These are phyloP conservation scores for Varecia variegata DNA, from an alignment of 2,797 vertebrate genomes.

Conservation along the genomic window DNA sequence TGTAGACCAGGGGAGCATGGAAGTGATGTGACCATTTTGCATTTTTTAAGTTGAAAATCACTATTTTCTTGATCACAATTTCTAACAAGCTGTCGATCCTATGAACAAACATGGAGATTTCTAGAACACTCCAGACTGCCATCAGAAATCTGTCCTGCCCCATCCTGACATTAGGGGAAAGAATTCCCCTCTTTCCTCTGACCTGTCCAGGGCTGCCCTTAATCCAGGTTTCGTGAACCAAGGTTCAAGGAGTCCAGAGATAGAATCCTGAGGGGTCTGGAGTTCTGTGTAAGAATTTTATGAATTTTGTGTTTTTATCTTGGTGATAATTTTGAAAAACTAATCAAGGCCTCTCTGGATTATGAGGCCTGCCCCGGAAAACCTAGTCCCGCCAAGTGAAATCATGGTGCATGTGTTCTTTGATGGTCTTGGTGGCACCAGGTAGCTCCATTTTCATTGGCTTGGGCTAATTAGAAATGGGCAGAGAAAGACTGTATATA, in stretches of 20 bases:
- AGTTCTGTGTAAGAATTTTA: neutral
- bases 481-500: neutral
- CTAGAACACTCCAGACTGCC: neutral
- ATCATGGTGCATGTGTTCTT: fast-evolving
- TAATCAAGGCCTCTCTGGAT: neutral
- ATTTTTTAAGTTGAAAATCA: neutral
- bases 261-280: neutral
- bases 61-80: neutral
- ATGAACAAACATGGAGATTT: neutral
- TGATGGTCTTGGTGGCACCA: no score
- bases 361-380: no score
- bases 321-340: neutral
- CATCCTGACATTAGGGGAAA: neutral
- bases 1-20: neutral
- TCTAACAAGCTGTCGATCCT: neutral
- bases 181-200: neutral
- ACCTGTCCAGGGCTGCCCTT: neutral
- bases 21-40: neutral
- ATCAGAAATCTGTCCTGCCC: neutral
- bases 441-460: neutral
- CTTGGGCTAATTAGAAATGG: neutral
- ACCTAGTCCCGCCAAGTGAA: neutral
- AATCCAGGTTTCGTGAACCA: neutral
- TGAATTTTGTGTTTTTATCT: neutral
- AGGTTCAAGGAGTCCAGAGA: neutral